phyloP scores from a whole-genome alignment of 2,888 invertebrate genomes.

The Schrankia costaestrigalis region DNA sequence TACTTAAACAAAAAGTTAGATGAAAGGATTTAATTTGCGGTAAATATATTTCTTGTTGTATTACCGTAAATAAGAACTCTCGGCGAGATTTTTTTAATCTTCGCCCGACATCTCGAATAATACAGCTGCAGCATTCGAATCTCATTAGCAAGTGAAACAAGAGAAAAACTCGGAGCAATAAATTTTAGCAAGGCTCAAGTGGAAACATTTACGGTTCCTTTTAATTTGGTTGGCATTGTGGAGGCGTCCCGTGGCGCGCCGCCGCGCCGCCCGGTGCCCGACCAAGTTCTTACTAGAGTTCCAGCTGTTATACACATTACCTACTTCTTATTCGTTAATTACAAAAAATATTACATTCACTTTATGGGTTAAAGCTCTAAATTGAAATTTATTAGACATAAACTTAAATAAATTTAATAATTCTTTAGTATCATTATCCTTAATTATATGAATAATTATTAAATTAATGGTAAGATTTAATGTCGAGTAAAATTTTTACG shows the following conservation, averaged over 20 bases:
- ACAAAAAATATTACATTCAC: constrained; percentile 53
- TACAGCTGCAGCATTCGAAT: constrained; percentile 75
- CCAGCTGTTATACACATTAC: constrained; percentile 75
- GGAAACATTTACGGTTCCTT: constrained; percentile 78
- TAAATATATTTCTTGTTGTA: constrained; percentile 30
- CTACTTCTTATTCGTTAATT: constrained; percentile 74
- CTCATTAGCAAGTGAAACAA: constrained; percentile 77
- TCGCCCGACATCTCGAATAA: constrained; percentile 57
- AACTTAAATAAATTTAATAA: constrained; percentile 6
- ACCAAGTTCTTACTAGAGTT: constrained; percentile 71
- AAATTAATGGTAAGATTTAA: too few relatives aligned
- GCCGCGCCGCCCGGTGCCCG: constrained; percentile 35
- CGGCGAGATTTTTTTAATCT: constrained; percentile 55
- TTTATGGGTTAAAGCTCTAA: constrained; percentile 13
- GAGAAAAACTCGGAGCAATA: constrained; percentile 72
- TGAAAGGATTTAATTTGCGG: constrained; percentile 44
- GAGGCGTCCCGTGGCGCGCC: constrained; percentile 72
- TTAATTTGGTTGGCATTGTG: constrained; percentile 80
- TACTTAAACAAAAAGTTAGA: constrained; percentile 46
- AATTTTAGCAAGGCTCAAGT: constrained; percentile 78
- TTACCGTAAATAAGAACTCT: constrained; percentile 42
- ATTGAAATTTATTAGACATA: constrained; percentile 14
- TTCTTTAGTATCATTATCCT: neutral
- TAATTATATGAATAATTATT: neutral
- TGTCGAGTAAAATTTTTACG: too few relatives aligned